A percentile compares a stretch with the other conserved stretches of the same genome.
These are phyloP conservation scores for Yponomeuta plumbellus DNA, from an alignment of 2,888 invertebrate genomes.

Conservation along the genomic window DNA sequence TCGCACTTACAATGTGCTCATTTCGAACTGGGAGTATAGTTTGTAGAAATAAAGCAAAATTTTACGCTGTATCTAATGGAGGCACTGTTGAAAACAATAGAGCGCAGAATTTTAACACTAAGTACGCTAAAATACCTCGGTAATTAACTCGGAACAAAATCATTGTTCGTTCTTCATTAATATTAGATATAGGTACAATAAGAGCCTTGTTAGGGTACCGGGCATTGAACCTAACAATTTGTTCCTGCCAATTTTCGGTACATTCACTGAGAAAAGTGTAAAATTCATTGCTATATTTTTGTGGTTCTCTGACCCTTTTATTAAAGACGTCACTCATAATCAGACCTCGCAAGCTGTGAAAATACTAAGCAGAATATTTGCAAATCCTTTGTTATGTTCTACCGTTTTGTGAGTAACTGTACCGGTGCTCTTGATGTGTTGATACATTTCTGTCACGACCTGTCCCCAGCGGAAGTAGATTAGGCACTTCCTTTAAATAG, in stretches of 20 bases:
- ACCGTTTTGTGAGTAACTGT: not conserved
- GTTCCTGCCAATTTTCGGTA: not conserved
- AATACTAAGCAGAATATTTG: no score
- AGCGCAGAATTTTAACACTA: conserved; percentile 3
- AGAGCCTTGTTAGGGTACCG: not conserved
- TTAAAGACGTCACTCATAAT: not conserved
- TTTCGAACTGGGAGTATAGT: no score
- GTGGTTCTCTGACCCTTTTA: no score
- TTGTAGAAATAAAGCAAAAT: no score
- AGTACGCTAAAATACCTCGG: conserved; percentile 4
- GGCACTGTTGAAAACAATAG: conserved; percentile 1
- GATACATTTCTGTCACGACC: not conserved
- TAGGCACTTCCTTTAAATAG: conserved; percentile 8
- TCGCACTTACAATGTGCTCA: no score
- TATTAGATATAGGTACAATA: conserved; percentile 8
- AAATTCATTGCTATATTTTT: not conserved
- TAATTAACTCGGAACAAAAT: not conserved
- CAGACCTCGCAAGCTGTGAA: not conserved
- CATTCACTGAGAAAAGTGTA: not conserved
- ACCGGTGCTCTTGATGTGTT: not conserved
- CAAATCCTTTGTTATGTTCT: no score
- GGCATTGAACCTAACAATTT: not conserved
- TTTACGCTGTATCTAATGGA: conserved; percentile 17
- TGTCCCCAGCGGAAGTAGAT: not conserved
- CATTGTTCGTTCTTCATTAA: conserved; percentile 12